phyloP scores from a whole-genome alignment of 1,140 invertebrate species.

The Trissolcus basalis region DNA sequence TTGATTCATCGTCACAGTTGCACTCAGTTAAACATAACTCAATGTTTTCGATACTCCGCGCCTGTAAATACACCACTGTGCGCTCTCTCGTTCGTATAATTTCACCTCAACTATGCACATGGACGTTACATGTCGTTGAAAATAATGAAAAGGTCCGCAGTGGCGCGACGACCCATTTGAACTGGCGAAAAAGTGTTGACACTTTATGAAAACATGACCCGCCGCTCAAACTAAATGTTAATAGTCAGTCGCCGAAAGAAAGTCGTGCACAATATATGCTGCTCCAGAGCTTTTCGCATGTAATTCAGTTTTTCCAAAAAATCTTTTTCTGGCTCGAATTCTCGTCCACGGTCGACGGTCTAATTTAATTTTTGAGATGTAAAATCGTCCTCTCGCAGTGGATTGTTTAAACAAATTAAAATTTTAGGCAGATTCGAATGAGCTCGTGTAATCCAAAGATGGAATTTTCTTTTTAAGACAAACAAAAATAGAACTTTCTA shows the following conservation, averaged over 20 bases:
- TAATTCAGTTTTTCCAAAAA: no score
- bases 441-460: no score
- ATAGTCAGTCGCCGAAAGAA: constrained; percentile 24
- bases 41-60: constrained; percentile 32
- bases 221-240: constrained; percentile 38
- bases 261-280: neutral
- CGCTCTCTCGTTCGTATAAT: constrained; percentile 16
- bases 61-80: constrained; percentile 44
- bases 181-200: constrained; percentile 32
- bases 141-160: constrained; percentile 46
- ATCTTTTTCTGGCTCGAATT: no score
- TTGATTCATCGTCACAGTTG: constrained; percentile 48
- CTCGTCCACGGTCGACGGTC: no score
- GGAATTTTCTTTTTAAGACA: no score
- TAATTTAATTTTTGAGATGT: no score
- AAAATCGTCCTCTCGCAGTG: no score
- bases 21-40: constrained; percentile 40
- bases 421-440: no score
- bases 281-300: no score
- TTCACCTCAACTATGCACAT: constrained; percentile 26
- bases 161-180: constrained; percentile 12
- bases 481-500: no score
- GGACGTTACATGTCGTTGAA: constrained; percentile 27
- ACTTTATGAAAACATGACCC: constrained; percentile 40
- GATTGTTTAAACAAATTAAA: no score